Conservation (phyloP, 2,113 vertebrate species). For the Tympanuchus pallidicinctus region DNA sequence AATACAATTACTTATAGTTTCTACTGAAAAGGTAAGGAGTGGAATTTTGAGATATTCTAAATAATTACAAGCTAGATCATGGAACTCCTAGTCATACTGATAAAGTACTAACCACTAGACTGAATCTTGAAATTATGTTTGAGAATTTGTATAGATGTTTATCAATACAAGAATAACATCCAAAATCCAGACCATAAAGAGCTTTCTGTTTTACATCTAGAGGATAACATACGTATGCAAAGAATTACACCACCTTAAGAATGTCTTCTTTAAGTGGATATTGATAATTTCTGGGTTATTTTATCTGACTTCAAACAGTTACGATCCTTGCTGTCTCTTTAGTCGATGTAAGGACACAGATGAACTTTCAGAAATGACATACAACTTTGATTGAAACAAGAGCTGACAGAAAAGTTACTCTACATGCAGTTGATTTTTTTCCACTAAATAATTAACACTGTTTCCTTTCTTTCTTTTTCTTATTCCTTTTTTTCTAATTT, state of each 20-base stretch:
- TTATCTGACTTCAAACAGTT: not conserved
- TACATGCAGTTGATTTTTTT: not conserved
- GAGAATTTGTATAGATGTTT: not conserved
- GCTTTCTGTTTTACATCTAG: not conserved
- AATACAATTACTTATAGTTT: not conserved
- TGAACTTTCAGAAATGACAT: not conserved
- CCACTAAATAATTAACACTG: not conserved
- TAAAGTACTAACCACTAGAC: not conserved
- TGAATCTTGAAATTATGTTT: not conserved
- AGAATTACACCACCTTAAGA: not conserved
- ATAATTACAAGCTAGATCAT: not conserved
- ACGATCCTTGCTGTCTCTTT: not conserved
- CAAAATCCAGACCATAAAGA: not conserved
- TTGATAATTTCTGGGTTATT: not conserved
- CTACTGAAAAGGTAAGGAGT: not conserved
- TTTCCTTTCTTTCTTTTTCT: not conserved
- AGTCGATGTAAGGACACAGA: not conserved
- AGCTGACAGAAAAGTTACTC: not conserved
- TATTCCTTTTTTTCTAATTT: not conserved
- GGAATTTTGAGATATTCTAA: not conserved
- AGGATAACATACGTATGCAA: not conserved
- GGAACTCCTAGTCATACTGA: not conserved
- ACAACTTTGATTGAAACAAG: conserved; percentile 16
- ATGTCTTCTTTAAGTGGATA: not conserved
- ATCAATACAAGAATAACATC: not conserved